A percentile compares a stretch with the other conserved stretches of the same genome.
Evolutionary conservation across 2,113 vertebrate species (phyloP).

Genomic region (Neogale vison): DNA sequence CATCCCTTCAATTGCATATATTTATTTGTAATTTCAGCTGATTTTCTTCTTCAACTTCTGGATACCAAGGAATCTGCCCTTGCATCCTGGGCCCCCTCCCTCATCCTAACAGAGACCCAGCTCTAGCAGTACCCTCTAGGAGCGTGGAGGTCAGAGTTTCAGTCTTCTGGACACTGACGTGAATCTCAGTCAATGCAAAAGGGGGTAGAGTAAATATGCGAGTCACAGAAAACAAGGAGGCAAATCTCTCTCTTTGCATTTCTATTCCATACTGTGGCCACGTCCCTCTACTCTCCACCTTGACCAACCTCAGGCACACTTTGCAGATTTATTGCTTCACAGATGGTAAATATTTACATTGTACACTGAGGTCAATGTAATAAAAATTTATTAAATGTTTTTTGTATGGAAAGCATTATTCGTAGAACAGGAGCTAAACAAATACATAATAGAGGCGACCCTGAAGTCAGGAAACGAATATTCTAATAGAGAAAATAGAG

Average conservation of each 20-base stretch:
- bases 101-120: neutral
- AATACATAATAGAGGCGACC: neutral
- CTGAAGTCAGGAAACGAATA: neutral
- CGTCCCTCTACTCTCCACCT: neutral
- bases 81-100: accelerated
- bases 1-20: neutral
- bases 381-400: neutral
- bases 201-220: neutral
- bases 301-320: neutral
- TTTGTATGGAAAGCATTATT: neutral
- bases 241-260: neutral
- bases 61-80: neutral
- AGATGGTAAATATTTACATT: neutral
- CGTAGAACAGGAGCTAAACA: neutral
- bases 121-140: neutral
- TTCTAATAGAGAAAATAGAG: neutral
- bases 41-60: neutral
- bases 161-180: neutral
- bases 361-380: neutral
- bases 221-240: neutral
- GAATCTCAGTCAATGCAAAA: neutral
- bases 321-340: neutral
- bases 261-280: neutral
- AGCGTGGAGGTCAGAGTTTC: neutral
- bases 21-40: neutral